Evolutionary conservation across 2,888 invertebrate species (phyloP).

Genomic region (Pristionchus japonicus): DNA sequence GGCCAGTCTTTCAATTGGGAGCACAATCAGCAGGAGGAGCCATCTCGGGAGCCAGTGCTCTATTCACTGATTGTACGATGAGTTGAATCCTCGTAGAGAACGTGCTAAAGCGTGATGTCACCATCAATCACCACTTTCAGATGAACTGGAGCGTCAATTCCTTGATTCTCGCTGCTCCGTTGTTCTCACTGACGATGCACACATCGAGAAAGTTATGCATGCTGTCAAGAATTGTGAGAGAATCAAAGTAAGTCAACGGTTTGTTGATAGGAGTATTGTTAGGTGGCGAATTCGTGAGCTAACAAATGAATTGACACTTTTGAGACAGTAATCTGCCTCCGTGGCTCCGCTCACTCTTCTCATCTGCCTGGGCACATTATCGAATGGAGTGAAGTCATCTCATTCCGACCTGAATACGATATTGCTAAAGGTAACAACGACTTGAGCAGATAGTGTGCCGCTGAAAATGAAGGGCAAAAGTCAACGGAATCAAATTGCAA

Average conservation of each 20-base stretch:
- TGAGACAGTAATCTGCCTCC: constrained; percentile 41
- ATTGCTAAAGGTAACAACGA: constrained; percentile 39
- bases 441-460: too few relatives aligned
- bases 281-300: too few relatives aligned
- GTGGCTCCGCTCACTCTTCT: neutral
- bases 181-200: constrained; percentile 55
- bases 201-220: constrained; percentile 53
- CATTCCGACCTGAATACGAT: constrained; percentile 37
- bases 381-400: constrained; percentile 35
- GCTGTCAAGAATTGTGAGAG: constrained; percentile 41
- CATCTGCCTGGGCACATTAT: constrained; percentile 36
- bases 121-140: too few relatives aligned
- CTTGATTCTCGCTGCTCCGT: constrained; percentile 57
- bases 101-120: too few relatives aligned
- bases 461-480: too few relatives aligned
- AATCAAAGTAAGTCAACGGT: neutral
- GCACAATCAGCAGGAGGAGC: constrained; percentile 58
- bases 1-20: constrained; percentile 49
- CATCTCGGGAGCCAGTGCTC: constrained; percentile 62
- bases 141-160: constrained; percentile 61
- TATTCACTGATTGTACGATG: constrained; percentile 64
- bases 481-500: too few relatives aligned
- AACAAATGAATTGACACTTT: too few relatives aligned
- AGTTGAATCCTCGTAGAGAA: neutral
- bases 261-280: neutral